Conservation (phyloP, 2,113 vertebrate genomes). For the Ammodytes dubius region DNA sequence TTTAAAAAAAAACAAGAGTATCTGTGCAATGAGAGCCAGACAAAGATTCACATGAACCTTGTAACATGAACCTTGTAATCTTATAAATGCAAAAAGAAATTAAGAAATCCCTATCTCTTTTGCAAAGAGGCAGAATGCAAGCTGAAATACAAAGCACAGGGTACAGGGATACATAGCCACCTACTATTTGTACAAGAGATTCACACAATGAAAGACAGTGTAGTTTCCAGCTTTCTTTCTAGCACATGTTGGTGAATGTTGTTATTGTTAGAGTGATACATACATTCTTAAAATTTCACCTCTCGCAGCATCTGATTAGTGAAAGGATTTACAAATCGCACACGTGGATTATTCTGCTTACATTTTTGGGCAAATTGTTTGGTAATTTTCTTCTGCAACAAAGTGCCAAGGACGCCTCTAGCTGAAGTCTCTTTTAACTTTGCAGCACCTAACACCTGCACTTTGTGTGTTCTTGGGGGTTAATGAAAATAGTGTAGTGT, state of each 20-base stretch:
- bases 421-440: constrained; percentile 1
- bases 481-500: constrained; percentile 30
- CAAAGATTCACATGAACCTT: not conserved
- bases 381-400: not conserved
- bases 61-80: constrained; percentile 24
- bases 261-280: constrained; percentile 8
- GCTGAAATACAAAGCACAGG: constrained; percentile 27
- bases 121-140: constrained; percentile 32
- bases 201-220: constrained; percentile 35
- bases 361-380: constrained; percentile 7
- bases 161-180: not conserved
- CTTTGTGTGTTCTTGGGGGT: constrained; percentile 24
- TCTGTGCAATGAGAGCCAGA: constrained; percentile 32
- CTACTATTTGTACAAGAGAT: constrained; percentile 25
- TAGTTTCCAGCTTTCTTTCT: constrained; percentile 4
- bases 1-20: constrained; percentile 19
- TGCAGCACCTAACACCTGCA: constrained; percentile 24
- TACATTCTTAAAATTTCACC: constrained; percentile 1
- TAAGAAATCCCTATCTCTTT: not conserved
- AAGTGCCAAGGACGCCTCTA: not conserved
- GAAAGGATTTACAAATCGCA: not conserved
- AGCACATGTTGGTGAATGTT: constrained; percentile 14
- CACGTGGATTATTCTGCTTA: not conserved
- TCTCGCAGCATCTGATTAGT: not conserved
- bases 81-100: constrained; percentile 19